Evolutionary conservation across 1,140 invertebrate genomes (phyloP).

Genomic region (Batillaria attramentaria): DNA sequence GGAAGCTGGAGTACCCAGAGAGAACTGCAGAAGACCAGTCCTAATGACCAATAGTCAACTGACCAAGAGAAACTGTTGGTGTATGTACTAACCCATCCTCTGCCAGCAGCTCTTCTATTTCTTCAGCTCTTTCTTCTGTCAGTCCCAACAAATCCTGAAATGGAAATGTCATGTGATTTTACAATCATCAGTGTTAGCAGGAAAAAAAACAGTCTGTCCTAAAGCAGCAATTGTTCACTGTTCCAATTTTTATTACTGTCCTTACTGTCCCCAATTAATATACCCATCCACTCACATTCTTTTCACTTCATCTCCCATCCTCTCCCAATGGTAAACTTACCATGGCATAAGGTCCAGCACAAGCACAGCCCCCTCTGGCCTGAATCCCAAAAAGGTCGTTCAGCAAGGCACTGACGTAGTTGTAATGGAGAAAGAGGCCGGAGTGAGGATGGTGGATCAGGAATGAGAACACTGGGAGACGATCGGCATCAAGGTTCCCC

Average conservation of each 20-base stretch:
- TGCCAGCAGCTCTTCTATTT: slow-evolving; percentile 83
- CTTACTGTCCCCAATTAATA: background rate
- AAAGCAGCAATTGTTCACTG: background rate
- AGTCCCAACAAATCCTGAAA: slow-evolving; percentile 87
- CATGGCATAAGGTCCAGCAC: slow-evolving; percentile 85
- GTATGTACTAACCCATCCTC: slow-evolving; percentile 82
- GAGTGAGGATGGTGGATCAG: slow-evolving; percentile 83
- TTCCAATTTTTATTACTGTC: background rate
- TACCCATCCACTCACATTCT: background rate
- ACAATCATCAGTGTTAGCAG: too few relatives aligned
- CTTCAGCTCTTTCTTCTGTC: slow-evolving; percentile 80
- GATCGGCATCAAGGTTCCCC: slow-evolving; percentile 76
- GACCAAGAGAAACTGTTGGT: too few relatives aligned
- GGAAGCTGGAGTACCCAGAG: too few relatives aligned
- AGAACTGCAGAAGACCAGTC: too few relatives aligned
- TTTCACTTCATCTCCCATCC: background rate
- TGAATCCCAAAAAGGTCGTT: slow-evolving; percentile 96
- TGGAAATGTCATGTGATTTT: too few relatives aligned
- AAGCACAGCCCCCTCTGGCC: slow-evolving; percentile 87
- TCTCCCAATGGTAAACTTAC: slow-evolving; percentile 39
- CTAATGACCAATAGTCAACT: too few relatives aligned
- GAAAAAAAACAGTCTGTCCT: background rate
- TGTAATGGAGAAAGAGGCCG: slow-evolving; percentile 86
- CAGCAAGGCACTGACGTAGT: slow-evolving; percentile 84
- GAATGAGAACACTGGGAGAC: slow-evolving; percentile 89